Percentiles rank a stretch among this genome's conserved stretches.
phyloP scores from a whole-genome alignment of 2,113 vertebrate genomes.

The Istiophorus platypterus region DNA sequence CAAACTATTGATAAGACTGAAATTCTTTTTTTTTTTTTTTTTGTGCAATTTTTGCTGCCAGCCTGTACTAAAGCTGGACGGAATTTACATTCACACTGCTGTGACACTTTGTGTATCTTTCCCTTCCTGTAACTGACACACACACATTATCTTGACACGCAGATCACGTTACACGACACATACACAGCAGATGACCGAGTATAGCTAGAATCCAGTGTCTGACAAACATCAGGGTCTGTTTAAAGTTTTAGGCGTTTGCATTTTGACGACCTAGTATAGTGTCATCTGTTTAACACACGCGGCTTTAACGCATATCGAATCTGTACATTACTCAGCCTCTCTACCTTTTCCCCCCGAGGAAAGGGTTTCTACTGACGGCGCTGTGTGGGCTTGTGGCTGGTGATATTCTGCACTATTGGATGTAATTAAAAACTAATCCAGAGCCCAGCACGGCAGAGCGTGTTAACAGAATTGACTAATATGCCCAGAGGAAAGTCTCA shows the following conservation, averaged over 20 bases:
- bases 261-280: slow-evolving; percentile 3
- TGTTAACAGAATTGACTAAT: slow-evolving; percentile 63
- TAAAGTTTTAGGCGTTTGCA: slow-evolving; percentile 20
- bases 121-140: neutral
- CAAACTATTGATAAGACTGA: neutral
- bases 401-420: slow-evolving; percentile 39
- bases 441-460: slow-evolving; percentile 46
- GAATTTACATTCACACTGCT: neutral
- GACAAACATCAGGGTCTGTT: slow-evolving; percentile 6
- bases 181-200: neutral
- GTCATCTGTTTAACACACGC: slow-evolving; percentile 19
- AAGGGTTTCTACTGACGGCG: slow-evolving; percentile 30
- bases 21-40: neutral
- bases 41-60: neutral
- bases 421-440: slow-evolving; percentile 69
- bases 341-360: slow-evolving; percentile 13
- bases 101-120: neutral
- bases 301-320: slow-evolving; percentile 45
- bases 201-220: neutral
- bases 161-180: neutral
- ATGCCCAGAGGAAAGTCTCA: slow-evolving; percentile 36
- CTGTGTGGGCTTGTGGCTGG: slow-evolving; percentile 10
- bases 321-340: slow-evolving; percentile 19
- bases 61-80: neutral
- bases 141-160: neutral